Evolutionary conservation across 2,888 invertebrate genomes (phyloP), one percentile per base, ranked within the genome.

Genomic region (Chelonus formosanus): DNA sequence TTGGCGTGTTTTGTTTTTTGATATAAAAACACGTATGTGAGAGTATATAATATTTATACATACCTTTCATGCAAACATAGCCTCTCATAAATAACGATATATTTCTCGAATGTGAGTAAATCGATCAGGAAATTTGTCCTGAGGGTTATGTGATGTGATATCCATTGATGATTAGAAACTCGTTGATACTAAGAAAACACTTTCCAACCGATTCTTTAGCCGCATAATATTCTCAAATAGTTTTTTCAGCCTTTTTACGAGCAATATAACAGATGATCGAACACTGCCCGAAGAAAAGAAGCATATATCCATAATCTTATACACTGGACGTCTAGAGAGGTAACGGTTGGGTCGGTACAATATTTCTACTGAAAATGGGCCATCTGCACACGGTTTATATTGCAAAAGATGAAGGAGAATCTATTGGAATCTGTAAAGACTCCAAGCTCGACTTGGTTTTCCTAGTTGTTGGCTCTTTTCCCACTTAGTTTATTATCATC

Each of bases 291-390:
- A 40, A 52, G 58, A 62, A 67, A 56, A 44, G 52, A 5, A 57
- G 43, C 20, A 20, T 32, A 53, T 61, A 61, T 61, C 35, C 53
- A 61, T 61, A 58, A 61, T 36, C 40, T 57, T 8, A 20, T 20
- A 20, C 20, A 44, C 43, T 57, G 57, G 32, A 45, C 58, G 63
- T 53, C 47, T 50, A 67, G 64, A 55, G 63, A 40, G 60, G 58
- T 66, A 44, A 59, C 10, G 55, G 57, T 48, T 44, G 53, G 55
- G 43, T 56, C 48, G 54, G 47, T 57, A 59, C 56, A 47, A 60
- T 63, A 63, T 67, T 60, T 70, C 65, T 60, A 57, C 43, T 52
- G 67, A 70, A 70, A 72, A 70, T 69, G 59, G 70, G 50, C 69
- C 70, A 72, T 72, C 70, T 72, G 70, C 59, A 36, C 50, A 48